Conservation (phyloP, 2,888 invertebrate genomes). For the Perizoma affinitatum region DNA sequence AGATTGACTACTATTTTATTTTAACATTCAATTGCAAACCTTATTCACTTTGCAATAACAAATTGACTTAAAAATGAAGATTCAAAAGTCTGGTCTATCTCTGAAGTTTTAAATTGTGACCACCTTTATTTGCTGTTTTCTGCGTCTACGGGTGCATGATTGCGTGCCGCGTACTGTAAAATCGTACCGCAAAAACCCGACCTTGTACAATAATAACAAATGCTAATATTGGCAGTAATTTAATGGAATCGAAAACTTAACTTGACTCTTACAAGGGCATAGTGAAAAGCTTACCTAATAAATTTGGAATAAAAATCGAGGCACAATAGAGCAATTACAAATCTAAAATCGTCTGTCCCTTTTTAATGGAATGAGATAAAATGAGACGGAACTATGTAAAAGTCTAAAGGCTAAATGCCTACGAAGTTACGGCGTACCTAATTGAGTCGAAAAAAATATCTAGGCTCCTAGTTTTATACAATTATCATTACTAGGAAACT, state of each 20-base stretch:
- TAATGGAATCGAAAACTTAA: slow-evolving; percentile 35
- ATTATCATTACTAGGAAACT: too few relatives aligned
- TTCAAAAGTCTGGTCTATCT: background rate
- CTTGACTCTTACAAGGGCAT: slow-evolving; percentile 38
- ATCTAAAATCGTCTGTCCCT: slow-evolving; percentile 37
- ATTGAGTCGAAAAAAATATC: slow-evolving; percentile 18
- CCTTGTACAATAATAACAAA: slow-evolving; percentile 31
- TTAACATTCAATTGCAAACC: too few relatives aligned
- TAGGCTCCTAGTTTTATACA: slow-evolving; percentile 11
- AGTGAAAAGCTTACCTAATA: slow-evolving; percentile 36
- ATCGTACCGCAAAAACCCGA: slow-evolving; percentile 32
- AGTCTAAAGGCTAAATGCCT: slow-evolving; percentile 28
- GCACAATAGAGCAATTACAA: slow-evolving; percentile 24
- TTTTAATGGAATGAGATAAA: slow-evolving; percentile 45
- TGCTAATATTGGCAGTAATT: slow-evolving; percentile 40
- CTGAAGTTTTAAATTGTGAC: too few relatives aligned
- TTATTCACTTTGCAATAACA: too few relatives aligned
- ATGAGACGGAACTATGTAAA: slow-evolving; percentile 43
- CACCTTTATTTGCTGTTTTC: too few relatives aligned
- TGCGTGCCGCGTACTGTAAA: slow-evolving; percentile 8
- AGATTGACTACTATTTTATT: too few relatives aligned
- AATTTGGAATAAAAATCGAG: slow-evolving; percentile 28
- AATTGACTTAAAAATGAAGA: too few relatives aligned
- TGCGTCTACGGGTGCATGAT: background rate
- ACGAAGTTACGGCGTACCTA: slow-evolving; percentile 27